Evolutionary conservation across 2,888 invertebrate genomes (phyloP).

Genomic region (Ochlodes sylvanus): DNA sequence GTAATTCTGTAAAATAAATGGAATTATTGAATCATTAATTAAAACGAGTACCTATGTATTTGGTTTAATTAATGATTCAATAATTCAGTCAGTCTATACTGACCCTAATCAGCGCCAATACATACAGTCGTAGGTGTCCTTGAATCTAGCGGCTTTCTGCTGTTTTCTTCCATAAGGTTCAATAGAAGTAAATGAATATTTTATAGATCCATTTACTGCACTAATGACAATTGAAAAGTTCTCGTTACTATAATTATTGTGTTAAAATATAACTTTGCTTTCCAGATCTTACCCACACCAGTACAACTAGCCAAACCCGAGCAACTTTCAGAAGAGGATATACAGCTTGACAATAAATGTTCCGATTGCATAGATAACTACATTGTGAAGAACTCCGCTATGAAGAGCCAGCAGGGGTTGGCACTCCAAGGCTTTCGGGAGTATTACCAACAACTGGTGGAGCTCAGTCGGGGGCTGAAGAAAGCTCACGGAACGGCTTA

Average conservation of each 20-base stretch:
- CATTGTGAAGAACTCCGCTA: slow-evolving; percentile 85
- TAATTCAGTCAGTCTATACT: too few species aligned
- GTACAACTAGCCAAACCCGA: slow-evolving; percentile 73
- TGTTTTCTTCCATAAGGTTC: too few species aligned
- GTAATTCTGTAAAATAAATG: too few species aligned
- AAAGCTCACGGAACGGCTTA: slow-evolving; percentile 86
- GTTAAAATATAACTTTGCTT: slow-evolving; percentile 32
- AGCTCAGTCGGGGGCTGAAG: slow-evolving; percentile 86
- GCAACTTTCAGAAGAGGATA: slow-evolving; percentile 80
- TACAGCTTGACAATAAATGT: slow-evolving; percentile 83
- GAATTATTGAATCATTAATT: too few species aligned
- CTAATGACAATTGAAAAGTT: too few species aligned
- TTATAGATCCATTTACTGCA: too few species aligned
- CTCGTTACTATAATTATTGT: background rate
- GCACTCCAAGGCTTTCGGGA: slow-evolving; percentile 90
- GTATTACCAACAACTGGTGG: slow-evolving; percentile 84
- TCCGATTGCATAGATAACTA: slow-evolving; percentile 86
- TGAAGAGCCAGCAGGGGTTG: slow-evolving; percentile 88
- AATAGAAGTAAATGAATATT: too few species aligned
- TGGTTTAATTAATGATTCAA: too few species aligned
- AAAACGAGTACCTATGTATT: too few species aligned
- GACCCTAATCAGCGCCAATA: too few species aligned
- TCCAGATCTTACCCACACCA: slow-evolving; percentile 73
- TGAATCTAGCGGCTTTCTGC: too few species aligned
- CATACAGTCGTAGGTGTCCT: too few species aligned